phyloP scores from a whole-genome alignment of 2,797 vertebrate genomes.

The Catamblyrhynchus diadema region DNA sequence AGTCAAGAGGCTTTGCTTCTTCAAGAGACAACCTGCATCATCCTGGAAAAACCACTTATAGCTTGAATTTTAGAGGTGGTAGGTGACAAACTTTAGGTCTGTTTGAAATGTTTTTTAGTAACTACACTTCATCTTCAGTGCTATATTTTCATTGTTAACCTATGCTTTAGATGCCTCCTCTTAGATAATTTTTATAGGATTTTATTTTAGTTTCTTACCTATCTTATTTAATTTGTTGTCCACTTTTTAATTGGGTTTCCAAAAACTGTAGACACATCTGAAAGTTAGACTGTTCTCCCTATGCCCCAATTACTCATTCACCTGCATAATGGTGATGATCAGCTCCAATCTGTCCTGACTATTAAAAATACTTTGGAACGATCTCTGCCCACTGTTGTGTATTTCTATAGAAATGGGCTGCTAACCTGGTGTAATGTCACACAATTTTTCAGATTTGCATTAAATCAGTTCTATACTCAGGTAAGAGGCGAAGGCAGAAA shows the following conservation, averaged over 20 bases:
- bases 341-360: background rate
- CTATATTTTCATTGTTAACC: background rate
- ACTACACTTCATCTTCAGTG: background rate
- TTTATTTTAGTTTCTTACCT: background rate
- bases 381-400: background rate
- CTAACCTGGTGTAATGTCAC: background rate
- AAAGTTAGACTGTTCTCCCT: background rate
- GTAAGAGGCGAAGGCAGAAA: background rate
- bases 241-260: background rate
- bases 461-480: background rate
- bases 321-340: background rate
- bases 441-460: background rate
- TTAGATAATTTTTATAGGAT: background rate
- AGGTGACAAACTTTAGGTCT: background rate
- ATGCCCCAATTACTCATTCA: background rate
- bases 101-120: background rate
- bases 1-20: background rate
- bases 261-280: background rate
- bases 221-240: background rate
- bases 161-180: background rate
- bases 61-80: background rate
- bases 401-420: background rate
- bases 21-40: background rate
- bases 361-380: background rate
- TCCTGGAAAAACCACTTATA: background rate